Percentiles rank a stretch among this genome's conserved stretches.
phyloP scores from a whole-genome alignment of 2,888 invertebrate genomes.

The Epinotia bilunana region DNA sequence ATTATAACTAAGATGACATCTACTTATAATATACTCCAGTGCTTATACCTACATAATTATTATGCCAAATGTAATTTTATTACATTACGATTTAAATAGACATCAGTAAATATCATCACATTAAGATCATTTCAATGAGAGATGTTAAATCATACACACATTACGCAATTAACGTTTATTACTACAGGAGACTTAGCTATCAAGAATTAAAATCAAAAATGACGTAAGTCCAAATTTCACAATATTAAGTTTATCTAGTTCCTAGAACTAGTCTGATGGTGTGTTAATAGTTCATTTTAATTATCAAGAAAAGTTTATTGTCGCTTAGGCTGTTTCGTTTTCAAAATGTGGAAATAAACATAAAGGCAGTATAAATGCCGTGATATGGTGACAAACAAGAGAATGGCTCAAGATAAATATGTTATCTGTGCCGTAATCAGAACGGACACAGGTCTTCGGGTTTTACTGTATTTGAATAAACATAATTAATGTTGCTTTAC shows the following conservation, averaged over 20 bases:
- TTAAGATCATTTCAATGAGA: constrained; percentile 41
- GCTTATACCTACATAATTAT: background rate
- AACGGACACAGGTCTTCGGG: constrained; percentile 73
- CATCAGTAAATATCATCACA: constrained; percentile 14
- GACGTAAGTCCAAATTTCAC: constrained; percentile 1
- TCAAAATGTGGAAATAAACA: constrained; percentile 19
- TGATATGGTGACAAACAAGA: constrained; percentile 63
- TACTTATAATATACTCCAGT: background rate
- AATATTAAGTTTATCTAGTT: background rate
- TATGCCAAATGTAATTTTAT: background rate
- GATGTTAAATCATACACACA: constrained; percentile 41
- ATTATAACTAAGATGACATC: too few species aligned
- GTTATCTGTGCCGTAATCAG: constrained; percentile 74
- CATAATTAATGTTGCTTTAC: constrained; percentile 41
- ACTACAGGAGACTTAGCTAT: constrained; percentile 60
- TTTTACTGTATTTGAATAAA: constrained; percentile 52
- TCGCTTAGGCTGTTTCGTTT: constrained; percentile 11
- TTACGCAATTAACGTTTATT: constrained; percentile 41
- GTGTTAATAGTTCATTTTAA: background rate
- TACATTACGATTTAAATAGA: constrained; percentile 14
- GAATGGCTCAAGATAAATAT: constrained; percentile 73
- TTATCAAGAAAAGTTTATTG: background rate
- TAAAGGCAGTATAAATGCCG: constrained; percentile 41
- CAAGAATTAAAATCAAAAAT: constrained; percentile 67
- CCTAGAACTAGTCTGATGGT: background rate